phyloP scores from a whole-genome alignment of 2,888 invertebrate species.

The Osmoderma eremita region DNA sequence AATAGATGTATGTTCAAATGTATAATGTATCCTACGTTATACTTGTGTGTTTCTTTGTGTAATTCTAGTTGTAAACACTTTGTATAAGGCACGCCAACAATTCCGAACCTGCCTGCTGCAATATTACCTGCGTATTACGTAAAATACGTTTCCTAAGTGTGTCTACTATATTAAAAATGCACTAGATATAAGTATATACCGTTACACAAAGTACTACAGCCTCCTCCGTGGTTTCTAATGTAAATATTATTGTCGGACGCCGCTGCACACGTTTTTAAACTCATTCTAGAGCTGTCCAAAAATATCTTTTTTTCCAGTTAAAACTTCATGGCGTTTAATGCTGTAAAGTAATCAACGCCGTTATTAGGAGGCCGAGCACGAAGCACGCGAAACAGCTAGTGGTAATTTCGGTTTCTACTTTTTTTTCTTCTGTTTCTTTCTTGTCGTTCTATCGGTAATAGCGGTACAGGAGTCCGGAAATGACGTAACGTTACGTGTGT shows the following conservation, averaged over 20 bases:
- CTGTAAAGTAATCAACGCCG: too few species aligned
- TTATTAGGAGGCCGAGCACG: background rate
- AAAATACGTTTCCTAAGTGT: too few species aligned
- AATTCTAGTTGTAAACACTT: too few species aligned
- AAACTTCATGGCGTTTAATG: background rate
- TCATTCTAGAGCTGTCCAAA: background rate
- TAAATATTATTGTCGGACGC: conserved; percentile 1
- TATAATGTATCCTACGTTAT: too few species aligned
- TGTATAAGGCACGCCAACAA: too few species aligned
- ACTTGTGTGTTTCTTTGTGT: too few species aligned
- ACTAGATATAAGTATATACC: too few species aligned
- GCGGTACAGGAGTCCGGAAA: conserved; percentile 24
- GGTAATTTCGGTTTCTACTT: background rate
- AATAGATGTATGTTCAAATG: too few species aligned
- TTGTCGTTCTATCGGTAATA: conserved; percentile 8
- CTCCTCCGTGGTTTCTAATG: background rate
- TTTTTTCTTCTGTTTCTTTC: conserved; percentile 9
- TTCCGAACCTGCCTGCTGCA: too few species aligned
- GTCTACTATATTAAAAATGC: too few species aligned
- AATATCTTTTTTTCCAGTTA: conserved; percentile 5
- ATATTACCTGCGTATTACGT: too few species aligned
- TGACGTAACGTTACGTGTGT: conserved; percentile 21
- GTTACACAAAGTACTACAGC: background rate
- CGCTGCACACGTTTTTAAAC: background rate
- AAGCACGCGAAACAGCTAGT: too few species aligned